Conservation (phyloP, 2,888 invertebrate species). For the Stenolophus ochropezus region DNA sequence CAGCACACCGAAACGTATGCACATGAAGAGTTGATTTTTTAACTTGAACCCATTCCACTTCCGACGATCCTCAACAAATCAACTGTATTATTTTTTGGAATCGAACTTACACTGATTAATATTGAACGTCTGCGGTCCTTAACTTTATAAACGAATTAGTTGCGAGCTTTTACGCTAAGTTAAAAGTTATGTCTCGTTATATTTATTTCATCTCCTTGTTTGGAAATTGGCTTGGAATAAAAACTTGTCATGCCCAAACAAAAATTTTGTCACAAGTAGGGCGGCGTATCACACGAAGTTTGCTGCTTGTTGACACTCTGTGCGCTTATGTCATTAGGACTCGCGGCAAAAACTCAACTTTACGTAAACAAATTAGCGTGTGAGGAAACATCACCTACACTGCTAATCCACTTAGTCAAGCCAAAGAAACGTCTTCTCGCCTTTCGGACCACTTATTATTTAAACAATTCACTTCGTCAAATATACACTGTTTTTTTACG, state of each 20-base stretch:
- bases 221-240: constrained; percentile 50
- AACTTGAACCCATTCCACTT: too few relatives aligned
- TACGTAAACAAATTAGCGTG: neutral
- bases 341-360: neutral
- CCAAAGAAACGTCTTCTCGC: neutral
- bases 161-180: constrained; percentile 58
- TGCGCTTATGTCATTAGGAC: neutral
- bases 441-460: too few relatives aligned
- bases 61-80: too few relatives aligned
- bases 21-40: too few relatives aligned
- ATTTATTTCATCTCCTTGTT: constrained; percentile 53
- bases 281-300: neutral
- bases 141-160: constrained; percentile 58
- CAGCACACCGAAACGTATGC: too few relatives aligned
- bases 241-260: constrained; percentile 42
- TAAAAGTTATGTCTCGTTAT: constrained; percentile 59
- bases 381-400: neutral
- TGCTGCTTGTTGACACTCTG: constrained; percentile 2
- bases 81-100: too few relatives aligned
- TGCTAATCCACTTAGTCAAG: neutral
- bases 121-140: constrained; percentile 42
- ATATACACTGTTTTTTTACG: too few relatives aligned
- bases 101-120: too few relatives aligned
- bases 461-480: too few relatives aligned
- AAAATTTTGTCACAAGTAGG: constrained; percentile 1